Evolutionary conservation across 2,113 vertebrate genomes (phyloP).

Genomic region (Platysteira castanea): DNA sequence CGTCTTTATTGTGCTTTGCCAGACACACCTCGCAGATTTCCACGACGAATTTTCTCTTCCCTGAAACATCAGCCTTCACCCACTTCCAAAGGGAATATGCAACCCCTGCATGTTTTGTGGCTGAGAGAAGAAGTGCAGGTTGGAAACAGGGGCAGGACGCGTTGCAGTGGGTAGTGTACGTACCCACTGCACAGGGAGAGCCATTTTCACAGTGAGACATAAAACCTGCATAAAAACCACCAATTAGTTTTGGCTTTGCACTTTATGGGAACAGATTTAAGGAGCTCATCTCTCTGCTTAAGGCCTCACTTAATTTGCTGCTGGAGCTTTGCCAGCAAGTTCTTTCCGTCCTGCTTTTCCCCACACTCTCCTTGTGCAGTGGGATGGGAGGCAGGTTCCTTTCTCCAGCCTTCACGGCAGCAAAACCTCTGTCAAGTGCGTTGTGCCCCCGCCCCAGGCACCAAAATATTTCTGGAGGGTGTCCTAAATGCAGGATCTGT

Average conservation of each 20-base stretch:
- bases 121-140: not conserved
- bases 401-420: not conserved
- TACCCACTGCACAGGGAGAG: not conserved
- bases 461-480: not conserved
- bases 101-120: not conserved
- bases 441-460: not conserved
- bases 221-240: not conserved
- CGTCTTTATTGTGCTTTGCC: too few relatives aligned
- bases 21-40: too few relatives aligned
- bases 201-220: not conserved
- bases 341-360: not conserved
- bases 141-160: not conserved
- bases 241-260: not conserved
- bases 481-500: not conserved
- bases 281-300: not conserved
- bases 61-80: not conserved
- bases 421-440: not conserved
- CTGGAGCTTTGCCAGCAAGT: not conserved
- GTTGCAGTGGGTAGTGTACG: not conserved
- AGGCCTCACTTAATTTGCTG: not conserved
- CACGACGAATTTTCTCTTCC: not conserved
- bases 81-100: not conserved
- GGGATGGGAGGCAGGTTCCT: not conserved
- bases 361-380: not conserved
- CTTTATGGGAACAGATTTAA: conserved; percentile 17